Percentiles rank a stretch among this genome's conserved stretches.
phyloP scores from a whole-genome alignment of 1,140 invertebrate species.

The Philotrypesis tridentata region DNA sequence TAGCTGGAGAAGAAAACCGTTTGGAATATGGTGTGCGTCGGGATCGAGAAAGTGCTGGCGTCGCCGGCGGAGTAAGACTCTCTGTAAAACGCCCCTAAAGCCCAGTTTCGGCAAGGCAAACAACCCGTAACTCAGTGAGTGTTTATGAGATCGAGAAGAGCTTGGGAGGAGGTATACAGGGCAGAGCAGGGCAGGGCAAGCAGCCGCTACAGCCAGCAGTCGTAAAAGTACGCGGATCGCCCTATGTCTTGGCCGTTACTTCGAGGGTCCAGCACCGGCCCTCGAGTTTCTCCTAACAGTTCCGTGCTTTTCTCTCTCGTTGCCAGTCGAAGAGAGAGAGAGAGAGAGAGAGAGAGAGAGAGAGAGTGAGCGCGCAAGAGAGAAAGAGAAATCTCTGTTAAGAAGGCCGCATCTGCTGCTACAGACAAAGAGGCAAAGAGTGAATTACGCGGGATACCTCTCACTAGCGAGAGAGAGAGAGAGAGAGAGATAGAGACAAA shows the following conservation, averaged over 20 bases:
- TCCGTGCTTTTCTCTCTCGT: constrained; percentile 48
- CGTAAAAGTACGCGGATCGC: constrained; percentile 68
- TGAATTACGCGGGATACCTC: constrained; percentile 42
- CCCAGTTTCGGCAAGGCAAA: constrained; percentile 64
- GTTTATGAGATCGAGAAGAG: constrained; percentile 65
- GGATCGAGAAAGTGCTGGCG: not conserved
- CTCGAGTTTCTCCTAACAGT: constrained; percentile 53
- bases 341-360: constrained; percentile 33
- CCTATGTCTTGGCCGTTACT: constrained; percentile 59
- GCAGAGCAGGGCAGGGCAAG: not conserved
- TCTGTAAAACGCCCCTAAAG: constrained; percentile 61
- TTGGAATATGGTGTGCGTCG: not conserved
- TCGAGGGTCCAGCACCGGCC: constrained; percentile 49
- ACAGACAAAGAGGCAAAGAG: constrained; percentile 53
- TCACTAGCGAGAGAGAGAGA: not conserved
- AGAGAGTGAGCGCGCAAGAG: no score
- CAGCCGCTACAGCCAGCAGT: constrained; percentile 38
- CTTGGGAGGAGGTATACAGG: constrained; percentile 46
- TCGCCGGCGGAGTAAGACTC: not conserved
- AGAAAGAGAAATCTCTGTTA: constrained; percentile 50
- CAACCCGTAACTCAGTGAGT: constrained; percentile 70
- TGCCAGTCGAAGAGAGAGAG: not conserved
- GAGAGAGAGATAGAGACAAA: not conserved
- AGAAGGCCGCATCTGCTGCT: constrained; percentile 19
- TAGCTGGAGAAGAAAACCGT: constrained; percentile 8